phyloP scores from a whole-genome alignment of 2,888 invertebrate genomes.

The Nomada ruficornis region DNA sequence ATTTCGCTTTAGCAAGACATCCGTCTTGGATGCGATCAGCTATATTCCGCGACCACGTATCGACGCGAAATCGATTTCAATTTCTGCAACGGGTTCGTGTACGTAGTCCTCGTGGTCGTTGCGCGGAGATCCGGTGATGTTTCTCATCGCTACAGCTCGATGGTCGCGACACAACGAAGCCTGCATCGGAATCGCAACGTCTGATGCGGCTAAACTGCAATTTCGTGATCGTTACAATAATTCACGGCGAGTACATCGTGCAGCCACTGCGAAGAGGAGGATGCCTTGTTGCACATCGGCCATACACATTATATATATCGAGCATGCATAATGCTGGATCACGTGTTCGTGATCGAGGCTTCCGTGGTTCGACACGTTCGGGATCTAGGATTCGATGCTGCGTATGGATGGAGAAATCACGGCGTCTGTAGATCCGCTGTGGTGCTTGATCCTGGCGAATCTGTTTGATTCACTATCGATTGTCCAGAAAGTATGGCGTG shows the following conservation, averaged over 20 bases:
- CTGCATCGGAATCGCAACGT: conserved; percentile 20
- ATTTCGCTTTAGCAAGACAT: conserved; percentile 19
- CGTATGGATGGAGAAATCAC: neutral
- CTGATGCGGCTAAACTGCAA: conserved; percentile 52
- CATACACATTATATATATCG: conserved; percentile 28
- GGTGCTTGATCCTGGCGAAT: neutral
- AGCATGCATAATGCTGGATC: conserved; percentile 31
- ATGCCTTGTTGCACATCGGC: conserved; percentile 27
- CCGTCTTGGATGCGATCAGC: neutral
- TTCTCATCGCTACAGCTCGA: conserved; percentile 51
- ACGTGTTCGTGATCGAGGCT: conserved; percentile 38
- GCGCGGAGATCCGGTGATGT: conserved; percentile 3
- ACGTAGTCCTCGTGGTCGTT: conserved; percentile 4
- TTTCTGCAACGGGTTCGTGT: conserved; percentile 38
- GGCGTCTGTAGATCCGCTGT: neutral
- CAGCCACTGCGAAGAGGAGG: conserved; percentile 31
- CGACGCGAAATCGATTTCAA: conserved; percentile 57
- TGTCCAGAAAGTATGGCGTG: neutral
- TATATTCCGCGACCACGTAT: conserved; percentile 9
- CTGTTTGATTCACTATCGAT: conserved; percentile 5
- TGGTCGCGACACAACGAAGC: conserved; percentile 31
- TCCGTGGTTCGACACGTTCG: conserved; percentile 40
- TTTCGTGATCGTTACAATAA: conserved; percentile 58
- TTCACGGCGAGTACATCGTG: conserved; percentile 36
- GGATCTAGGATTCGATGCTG: conserved; percentile 16